These are phyloP conservation scores for Bombus pyrosoma DNA, from an alignment of 1,140 invertebrate species.

Conservation along the genomic window DNA sequence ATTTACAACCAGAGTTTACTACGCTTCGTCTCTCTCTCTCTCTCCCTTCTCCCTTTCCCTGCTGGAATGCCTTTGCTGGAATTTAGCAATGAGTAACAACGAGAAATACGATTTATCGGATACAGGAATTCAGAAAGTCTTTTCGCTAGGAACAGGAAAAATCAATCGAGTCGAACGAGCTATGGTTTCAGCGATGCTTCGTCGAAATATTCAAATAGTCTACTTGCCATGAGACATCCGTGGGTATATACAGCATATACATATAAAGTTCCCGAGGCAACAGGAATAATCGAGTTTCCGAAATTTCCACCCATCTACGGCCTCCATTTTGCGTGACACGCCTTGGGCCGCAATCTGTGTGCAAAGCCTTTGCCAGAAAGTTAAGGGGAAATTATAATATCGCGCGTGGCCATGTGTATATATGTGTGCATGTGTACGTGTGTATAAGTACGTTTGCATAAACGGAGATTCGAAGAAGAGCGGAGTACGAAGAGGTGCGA, in stretches of 20 bases:
- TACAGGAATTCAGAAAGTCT: too few relatives aligned
- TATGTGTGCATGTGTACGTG: not conserved
- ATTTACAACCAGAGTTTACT: not conserved
- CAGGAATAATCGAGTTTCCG: constrained; percentile 48
- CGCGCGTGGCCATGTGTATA: not conserved
- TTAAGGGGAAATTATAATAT: constrained; percentile 54
- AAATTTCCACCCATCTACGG: constrained; percentile 38
- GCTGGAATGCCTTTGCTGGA: too few relatives aligned
- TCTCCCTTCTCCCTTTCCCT: not conserved
- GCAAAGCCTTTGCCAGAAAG: constrained; percentile 52
- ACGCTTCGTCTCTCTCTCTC: not conserved
- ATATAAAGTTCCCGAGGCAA: not conserved
- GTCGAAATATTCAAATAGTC: constrained; percentile 30
- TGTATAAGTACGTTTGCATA: too few relatives aligned
- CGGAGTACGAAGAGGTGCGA: not conserved
- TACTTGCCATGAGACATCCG: constrained; percentile 10
- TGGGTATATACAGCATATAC: not conserved
- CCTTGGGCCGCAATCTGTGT: constrained; percentile 35
- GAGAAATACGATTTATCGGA: too few relatives aligned
- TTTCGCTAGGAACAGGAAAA: too few relatives aligned
- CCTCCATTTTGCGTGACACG: constrained; percentile 17
- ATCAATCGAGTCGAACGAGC: not conserved
- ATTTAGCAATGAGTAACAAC: too few relatives aligned
- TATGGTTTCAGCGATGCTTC: not conserved
- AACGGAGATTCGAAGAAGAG: not conserved